Evolutionary conservation across 2,797 vertebrate genomes (phyloP).

Genomic region (Synanceia verrucosa): DNA sequence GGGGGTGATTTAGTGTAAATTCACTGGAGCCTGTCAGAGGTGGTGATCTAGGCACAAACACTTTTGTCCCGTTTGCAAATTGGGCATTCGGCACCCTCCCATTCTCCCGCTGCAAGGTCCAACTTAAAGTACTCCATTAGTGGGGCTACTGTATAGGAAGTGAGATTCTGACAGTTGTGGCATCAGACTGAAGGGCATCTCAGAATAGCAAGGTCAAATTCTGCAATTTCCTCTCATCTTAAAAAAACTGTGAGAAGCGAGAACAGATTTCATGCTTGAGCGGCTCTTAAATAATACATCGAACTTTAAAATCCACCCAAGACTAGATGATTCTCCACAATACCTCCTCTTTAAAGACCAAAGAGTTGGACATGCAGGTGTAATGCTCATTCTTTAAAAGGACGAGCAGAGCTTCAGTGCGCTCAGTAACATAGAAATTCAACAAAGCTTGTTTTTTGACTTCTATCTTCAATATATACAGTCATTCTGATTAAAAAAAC

Average conservation of each 20-base stretch:
- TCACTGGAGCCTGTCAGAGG: neutral
- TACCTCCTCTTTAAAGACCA: neutral
- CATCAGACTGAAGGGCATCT: neutral
- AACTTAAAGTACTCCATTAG: neutral
- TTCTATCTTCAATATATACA: constrained; percentile 9
- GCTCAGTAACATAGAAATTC: constrained; percentile 4
- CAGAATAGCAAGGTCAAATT: constrained; percentile 29
- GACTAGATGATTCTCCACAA: neutral
- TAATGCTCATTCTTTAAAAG: neutral
- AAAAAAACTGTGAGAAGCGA: neutral
- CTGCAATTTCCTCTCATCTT: neutral
- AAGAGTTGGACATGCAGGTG: neutral
- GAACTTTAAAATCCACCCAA: constrained; percentile 13
- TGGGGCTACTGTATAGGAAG: neutral
- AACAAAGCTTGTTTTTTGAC: constrained; percentile 22
- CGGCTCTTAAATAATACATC: constrained; percentile 9
- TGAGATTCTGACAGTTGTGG: neutral
- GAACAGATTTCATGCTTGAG: constrained; percentile 27
- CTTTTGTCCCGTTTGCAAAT: neutral
- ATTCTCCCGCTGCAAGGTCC: neutral
- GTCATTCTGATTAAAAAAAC: constrained; percentile 37
- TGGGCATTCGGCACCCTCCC: neutral
- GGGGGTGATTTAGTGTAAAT: constrained; percentile 1
- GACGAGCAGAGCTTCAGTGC: neutral
- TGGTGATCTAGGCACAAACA: neutral